Evolutionary conservation across 2,888 invertebrate genomes (phyloP).

Genomic region (Limnephilus marmoratus): DNA sequence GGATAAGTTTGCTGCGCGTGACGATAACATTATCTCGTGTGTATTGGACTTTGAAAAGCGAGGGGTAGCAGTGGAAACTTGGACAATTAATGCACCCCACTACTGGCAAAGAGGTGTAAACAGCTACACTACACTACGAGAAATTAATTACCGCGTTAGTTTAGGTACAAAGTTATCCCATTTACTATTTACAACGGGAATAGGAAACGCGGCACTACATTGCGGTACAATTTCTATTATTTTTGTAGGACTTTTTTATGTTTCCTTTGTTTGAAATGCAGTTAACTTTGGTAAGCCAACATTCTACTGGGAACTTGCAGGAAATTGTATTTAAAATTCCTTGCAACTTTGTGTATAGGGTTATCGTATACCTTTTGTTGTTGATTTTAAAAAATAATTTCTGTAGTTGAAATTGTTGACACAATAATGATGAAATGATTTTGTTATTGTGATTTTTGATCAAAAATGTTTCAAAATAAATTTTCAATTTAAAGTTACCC

Average conservation of each 20-base stretch:
- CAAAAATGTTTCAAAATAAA: neutral
- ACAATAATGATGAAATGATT: neutral
- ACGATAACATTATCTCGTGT: constrained; percentile 6
- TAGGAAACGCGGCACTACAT: neutral
- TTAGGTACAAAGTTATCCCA: constrained; percentile 5
- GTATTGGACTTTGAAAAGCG: constrained; percentile 15
- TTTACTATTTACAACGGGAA: constrained; percentile 8
- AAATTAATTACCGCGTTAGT: constrained; percentile 17
- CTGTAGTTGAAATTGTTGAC: neutral
- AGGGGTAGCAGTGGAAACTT: neutral
- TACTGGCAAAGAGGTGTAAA: constrained; percentile 1
- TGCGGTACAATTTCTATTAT: neutral
- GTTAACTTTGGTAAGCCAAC: neutral
- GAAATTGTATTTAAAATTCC: neutral
- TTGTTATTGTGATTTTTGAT: neutral
- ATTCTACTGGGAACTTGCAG: neutral
- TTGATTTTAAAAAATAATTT: neutral
- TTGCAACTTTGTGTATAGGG: neutral
- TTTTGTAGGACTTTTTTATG: neutral
- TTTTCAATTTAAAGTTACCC: neutral
- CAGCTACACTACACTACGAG: constrained; percentile 6
- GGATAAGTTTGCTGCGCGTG: neutral
- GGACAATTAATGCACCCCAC: constrained; percentile 28
- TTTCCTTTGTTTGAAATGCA: neutral
- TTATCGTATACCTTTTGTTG: neutral